Base-by-base conservation (phyloP, 2,113 vertebrate species). In the Chaetodon trifascialis region DNA sequence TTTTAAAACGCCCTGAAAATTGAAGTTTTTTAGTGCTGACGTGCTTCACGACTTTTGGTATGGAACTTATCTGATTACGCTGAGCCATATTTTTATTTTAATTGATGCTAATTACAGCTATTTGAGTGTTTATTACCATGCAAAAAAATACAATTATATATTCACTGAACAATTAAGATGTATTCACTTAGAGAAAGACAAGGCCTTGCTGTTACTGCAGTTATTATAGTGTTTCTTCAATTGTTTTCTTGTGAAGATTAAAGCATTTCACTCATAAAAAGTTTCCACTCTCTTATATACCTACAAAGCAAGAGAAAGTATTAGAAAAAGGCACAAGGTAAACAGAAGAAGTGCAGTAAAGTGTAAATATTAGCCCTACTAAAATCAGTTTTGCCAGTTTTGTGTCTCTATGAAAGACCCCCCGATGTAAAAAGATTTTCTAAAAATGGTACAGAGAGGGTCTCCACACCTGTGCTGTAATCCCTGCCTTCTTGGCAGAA, bases 381-480 rank as follows among this genome's bases (percentile, higher is more conserved):
- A 36, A 73, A 74, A 54, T 64, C 16, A 52, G 46, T 58, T 52
- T 72, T 40, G 40, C 9, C 47, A 63, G 14, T 81, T 77, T 73
- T 63, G 5, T 54, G 74, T 70, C 14, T 12, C 68, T 38, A 23
- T 21, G 63, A 67, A 74, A 81, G 1, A 0, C 30, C 55, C 75
- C 30, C 74, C 52, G 51, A 47, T 85, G 73, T 79, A 65, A 71
- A 86, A 49, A 65, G 16, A 0, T 94, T 93, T 90, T 69, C 80
- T 91, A 93, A 86, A 97, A 97, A 92, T 94, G 95, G 81, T 95
- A 97, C 88, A 96, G 95, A 88, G 96, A 96, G 85, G 98, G 98
- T 93, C 95, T 99, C 98, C 98, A 99, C 97, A 99, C 98, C 97
- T 99, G 98, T 3, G 98, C 94, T 90, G 96, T 95, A 65, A 99